Evolutionary conservation across 2,797 vertebrate species (phyloP).

Genomic region (Chiroxiphia lanceolata): DNA sequence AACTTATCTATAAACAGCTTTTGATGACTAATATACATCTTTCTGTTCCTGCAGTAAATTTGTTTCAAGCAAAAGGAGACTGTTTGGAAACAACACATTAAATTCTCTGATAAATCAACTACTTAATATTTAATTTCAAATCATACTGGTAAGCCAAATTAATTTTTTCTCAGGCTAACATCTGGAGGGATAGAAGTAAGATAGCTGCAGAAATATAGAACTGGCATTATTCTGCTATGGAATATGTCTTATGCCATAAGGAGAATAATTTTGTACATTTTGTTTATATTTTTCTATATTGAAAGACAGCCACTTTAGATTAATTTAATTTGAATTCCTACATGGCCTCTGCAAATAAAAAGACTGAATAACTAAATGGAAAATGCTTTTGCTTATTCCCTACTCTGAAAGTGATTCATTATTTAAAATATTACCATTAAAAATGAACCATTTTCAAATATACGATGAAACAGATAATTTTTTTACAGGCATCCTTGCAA

Average conservation of each 20-base stretch:
- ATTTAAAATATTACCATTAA: conserved; percentile 52
- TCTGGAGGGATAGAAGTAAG: not conserved
- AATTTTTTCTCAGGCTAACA: not conserved
- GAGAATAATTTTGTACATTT: not conserved
- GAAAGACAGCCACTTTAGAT: not conserved
- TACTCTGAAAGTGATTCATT: conserved; percentile 11
- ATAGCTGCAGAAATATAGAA: not conserved
- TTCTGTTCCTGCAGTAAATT: conserved; percentile 25
- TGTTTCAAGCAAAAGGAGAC: not conserved
- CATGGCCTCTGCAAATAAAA: conserved; percentile 1
- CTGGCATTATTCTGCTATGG: not conserved
- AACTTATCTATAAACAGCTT: conserved; percentile 29
- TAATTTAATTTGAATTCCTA: conserved; percentile 31
- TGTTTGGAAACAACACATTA: conserved; percentile 33
- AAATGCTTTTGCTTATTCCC: conserved; percentile 23
- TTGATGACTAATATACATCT: conserved; percentile 49
- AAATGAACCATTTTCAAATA: conserved; percentile 29
- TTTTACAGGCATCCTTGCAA: conserved; percentile 8
- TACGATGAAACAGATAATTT: not conserved
- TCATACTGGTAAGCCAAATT: not conserved
- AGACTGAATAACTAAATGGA: conserved; percentile 14
- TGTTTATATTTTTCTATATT: conserved; percentile 20
- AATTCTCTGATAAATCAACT: conserved; percentile 24
- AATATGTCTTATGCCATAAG: not conserved
- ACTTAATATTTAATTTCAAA: conserved; percentile 39